Conservation (phyloP, 2,797 vertebrate species). For the Cyprinella venusta region DNA sequence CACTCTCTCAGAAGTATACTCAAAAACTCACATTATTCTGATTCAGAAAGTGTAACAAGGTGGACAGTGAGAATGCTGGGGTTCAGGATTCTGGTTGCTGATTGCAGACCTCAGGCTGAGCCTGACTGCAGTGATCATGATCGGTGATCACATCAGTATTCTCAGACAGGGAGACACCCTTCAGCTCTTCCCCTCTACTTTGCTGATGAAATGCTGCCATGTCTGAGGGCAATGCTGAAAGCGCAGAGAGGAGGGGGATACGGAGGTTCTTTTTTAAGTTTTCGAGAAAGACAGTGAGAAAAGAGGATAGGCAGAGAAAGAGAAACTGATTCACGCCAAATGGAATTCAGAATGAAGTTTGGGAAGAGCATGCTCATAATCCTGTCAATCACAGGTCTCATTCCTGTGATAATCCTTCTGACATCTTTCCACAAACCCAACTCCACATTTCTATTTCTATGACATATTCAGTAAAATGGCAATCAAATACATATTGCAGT, state of each 20-base stretch:
- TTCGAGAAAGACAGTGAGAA: slow-evolving; percentile 1
- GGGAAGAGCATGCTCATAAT: neutral
- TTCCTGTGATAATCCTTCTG: neutral
- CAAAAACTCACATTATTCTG: neutral
- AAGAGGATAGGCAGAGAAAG: neutral
- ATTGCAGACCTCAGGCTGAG: slow-evolving; percentile 46
- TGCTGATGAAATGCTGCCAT: slow-evolving; percentile 60
- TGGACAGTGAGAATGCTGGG: neutral
- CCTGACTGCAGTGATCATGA: slow-evolving; percentile 48
- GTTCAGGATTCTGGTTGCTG: slow-evolving; percentile 43
- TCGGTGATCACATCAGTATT: slow-evolving; percentile 57
- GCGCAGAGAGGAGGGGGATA: slow-evolving; percentile 23
- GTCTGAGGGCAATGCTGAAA: slow-evolving; percentile 58
- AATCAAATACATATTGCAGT: neutral
- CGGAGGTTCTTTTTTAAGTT: slow-evolving; percentile 10
- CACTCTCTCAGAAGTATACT: neutral
- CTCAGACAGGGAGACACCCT: slow-evolving; percentile 44
- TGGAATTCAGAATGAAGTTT: slow-evolving; percentile 14
- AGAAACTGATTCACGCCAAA: neutral
- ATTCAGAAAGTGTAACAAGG: slow-evolving; percentile 13
- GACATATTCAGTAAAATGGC: neutral
- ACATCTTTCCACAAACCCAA: neutral
- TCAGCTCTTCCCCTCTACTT: slow-evolving; percentile 39
- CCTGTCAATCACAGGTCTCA: neutral
- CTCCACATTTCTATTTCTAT: neutral